Evolutionary conservation across 2,797 vertebrate genomes (phyloP), one percentile per base, ranked within the genome.

Genomic region (Anomalospiza imberbis): DNA sequence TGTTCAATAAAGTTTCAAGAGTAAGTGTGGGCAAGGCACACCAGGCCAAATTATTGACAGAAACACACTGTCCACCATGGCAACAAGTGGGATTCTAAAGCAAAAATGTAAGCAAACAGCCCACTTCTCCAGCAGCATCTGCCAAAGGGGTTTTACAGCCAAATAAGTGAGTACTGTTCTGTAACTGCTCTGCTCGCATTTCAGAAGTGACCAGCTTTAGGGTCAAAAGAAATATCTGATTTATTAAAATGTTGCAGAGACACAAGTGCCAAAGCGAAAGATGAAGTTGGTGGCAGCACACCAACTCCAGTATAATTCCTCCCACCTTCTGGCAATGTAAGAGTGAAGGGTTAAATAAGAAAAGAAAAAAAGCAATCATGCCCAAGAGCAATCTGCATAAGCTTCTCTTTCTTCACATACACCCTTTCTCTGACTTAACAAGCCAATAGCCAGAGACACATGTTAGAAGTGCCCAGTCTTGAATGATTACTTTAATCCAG

Each of bases 41-140:
- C 96, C 94, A 96, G 97, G 97, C 97, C 97, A 98, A 98, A 98
- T 98, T 98, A 98, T 97, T 98, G 98, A 98, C 97, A 97, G 98
- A 98, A 98, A 97, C 97, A 97, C 79, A 88, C 96, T 75, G 97
- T 95, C 97, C 95, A 72, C 98, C 98, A 98, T 98, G 97, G 98
- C 97, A 98, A 98, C 98, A 98, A 97, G 97, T 96, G 95, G 96
- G 94, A 95, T 94, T 97, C 97, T 79, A 91, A 75, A 97, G 96
- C 94, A 96, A 96, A 98, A 97, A 97, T 95, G 97, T 97, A 98
- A 98, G 98, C 97, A 97, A 98, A 97, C 96, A 97, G 96, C 95
- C 97, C 95, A 83, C 93, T 96, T 96, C 96, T 96, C 91, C 48
- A 10, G 94, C 71, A 96, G 96, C 95, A 96, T 96, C 96, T 97